Evolutionary conservation across 2,888 invertebrate species (phyloP).

Genomic region (Ennomos erosarius): DNA sequence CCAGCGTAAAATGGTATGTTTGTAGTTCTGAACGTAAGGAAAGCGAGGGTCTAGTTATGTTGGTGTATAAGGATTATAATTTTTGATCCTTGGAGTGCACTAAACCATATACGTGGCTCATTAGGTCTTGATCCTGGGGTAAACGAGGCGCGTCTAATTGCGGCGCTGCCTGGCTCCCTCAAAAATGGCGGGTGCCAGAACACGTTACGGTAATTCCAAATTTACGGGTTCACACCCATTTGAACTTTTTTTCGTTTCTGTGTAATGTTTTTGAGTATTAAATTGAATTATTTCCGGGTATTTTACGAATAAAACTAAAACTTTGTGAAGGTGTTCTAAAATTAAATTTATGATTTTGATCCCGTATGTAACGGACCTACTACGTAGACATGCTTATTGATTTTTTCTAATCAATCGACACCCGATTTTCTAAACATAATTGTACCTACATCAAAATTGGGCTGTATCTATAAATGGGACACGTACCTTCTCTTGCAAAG

Average conservation of each 20-base stretch:
- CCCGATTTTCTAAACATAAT: too few relatives aligned
- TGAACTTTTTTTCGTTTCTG: constrained; percentile 52
- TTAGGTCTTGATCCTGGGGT: constrained; percentile 77
- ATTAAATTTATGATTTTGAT: too few relatives aligned
- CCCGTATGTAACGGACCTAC: too few relatives aligned
- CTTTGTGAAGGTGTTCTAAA: too few relatives aligned
- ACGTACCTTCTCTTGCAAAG: too few relatives aligned
- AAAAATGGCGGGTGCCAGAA: constrained; percentile 63
- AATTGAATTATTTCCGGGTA: constrained; percentile 1
- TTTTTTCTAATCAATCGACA: too few relatives aligned
- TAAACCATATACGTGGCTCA: constrained; percentile 79
- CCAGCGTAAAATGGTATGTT: constrained; percentile 46
- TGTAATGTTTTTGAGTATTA: constrained; percentile 27
- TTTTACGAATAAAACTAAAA: too few relatives aligned
- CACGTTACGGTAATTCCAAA: constrained; percentile 66
- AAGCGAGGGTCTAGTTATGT: constrained; percentile 43
- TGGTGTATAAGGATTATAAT: constrained; percentile 68
- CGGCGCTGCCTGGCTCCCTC: constrained; percentile 58
- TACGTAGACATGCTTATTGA: too few relatives aligned
- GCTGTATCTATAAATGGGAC: too few relatives aligned
- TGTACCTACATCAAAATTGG: too few relatives aligned
- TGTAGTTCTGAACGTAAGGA: neutral
- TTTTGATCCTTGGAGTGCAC: constrained; percentile 76
- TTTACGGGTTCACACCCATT: constrained; percentile 68
- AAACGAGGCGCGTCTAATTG: constrained; percentile 79